Evolutionary conservation across 2,888 invertebrate genomes (phyloP), one percentile per base, ranked within the genome.

Genomic region (Polydesmus complanatus): DNA sequence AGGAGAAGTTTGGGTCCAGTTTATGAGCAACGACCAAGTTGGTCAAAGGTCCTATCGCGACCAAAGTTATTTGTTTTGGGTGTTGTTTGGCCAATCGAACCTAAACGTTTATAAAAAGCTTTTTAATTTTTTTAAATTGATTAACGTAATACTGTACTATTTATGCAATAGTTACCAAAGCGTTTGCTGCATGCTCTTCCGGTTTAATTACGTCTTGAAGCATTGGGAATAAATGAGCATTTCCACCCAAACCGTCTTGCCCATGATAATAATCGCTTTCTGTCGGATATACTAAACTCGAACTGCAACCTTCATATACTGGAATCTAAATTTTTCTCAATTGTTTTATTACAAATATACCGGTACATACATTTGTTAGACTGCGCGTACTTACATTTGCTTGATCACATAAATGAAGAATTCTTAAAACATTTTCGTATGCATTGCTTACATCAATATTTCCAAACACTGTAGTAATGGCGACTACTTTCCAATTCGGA

Each of bases 231-330:
- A 37, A 8, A 5, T 22, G 5, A 1, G 57, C 18, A 11, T 77
- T 75, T 69, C 86, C 85, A 1, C 86, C 86, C 62, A 88, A 79
- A 1, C 88, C 88, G 71, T 88, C 86, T 23, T 70, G 68, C 0
- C 88, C 88, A 68, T 82, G 80, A 49, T 50, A 57, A 1, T 68
- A 49, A 1, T 66, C 67, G 5, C 49, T 3, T 0, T 62, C 63
- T 27, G 68, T 71, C 18, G 70, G 67, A 1, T 66, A 62, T 25
- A 74, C 54, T 1, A 78, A 63, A 3, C 75, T 69, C 55, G 67
- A 68, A 1, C 65, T 21, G 18, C 74, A 71, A 0, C 79, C 79
- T 1, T 66, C 65, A 64, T 74, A 79, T 1, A 79, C 75, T 1
- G 78, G 77, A 61, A 80, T 75, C 80, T 80, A 65, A 8, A 37